Evolutionary conservation across 2,888 invertebrate genomes (phyloP), one percentile per base, ranked within the genome.

Genomic region (Venusia cambrica): DNA sequence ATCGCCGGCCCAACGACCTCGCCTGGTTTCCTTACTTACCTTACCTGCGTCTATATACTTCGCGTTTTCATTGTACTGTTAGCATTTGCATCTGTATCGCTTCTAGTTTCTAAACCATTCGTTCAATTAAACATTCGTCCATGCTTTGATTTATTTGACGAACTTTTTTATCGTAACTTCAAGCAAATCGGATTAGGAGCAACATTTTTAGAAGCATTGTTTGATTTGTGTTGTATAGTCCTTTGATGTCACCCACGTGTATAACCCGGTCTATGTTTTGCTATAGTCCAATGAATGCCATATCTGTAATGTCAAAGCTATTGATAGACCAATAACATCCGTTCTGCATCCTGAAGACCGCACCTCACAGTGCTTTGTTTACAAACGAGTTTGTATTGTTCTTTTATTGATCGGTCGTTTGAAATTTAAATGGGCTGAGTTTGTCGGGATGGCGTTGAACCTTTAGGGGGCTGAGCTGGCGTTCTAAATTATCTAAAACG

Each of bases 321-420:
- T 76, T 71, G 64, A 71, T 77, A 76, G 68, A 71, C 47, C 19
- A 59, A 62, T 62, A 71, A 71, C 65, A 71, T 71, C 60, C 64
- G 57, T 38, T 48, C 50, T 54, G 50, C 54, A 69, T 62, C 56
- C 62, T 57, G 60, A 46, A 59, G 62, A 57, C 59, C 62, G 67
- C 63, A 54, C 46, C 21, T 38, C 46, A 34, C 56, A 46, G 45
- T 48, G 42, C 45, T 57, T 62, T 67, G 60, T 58, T 43, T 54
- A 34, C 40, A 43, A 39, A 38, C 26, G 30, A 40, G 38, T 32
- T 12, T 25, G 30, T 30, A 25, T 39, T 42, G 46, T 31, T 41
- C 21, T 19, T 40, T 38, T 48, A 46, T 40, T 24, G 21, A 29
- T 37, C 27, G 9, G 18, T 45, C 20, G 34, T 38, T 38, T 25